These are phyloP conservation scores for Anthoscopus minutus DNA, from an alignment of 2,113 vertebrate genomes.

Conservation along the genomic window DNA sequence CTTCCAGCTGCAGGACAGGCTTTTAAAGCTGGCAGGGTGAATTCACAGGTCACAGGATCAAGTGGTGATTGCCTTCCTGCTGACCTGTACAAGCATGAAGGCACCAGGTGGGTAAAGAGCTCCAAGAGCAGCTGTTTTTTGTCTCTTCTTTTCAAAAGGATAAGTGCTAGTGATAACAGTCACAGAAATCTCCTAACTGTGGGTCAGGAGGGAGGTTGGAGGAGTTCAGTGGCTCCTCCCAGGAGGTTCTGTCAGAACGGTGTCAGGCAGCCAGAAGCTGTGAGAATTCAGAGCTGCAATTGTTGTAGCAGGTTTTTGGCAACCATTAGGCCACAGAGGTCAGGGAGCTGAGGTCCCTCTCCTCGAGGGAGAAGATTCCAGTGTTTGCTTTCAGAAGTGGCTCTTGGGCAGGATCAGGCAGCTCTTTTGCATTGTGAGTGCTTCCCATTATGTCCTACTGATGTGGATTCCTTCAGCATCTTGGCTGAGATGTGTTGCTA, in stretches of 20 bases:
- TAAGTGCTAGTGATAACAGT: neutral
- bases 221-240: neutral
- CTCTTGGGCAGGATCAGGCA: neutral
- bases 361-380: neutral
- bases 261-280: neutral
- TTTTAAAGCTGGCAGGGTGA: slow-evolving; percentile 7
- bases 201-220: neutral
- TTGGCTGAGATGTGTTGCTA: neutral
- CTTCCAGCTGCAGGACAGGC: neutral
- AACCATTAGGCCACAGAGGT: neutral
- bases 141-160: neutral
- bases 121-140: neutral
- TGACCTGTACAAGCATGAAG: neutral
- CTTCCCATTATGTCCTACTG: neutral
- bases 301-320: neutral
- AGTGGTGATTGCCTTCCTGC: neutral
- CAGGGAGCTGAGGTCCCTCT: neutral
- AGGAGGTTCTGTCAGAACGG: neutral
- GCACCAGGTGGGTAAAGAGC: neutral
- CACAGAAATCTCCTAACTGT: neutral
- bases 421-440: neutral
- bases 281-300: neutral
- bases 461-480: neutral
- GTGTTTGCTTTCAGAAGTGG: neutral
- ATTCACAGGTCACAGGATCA: neutral